A percentile compares a stretch with the other conserved stretches of the same genome.
Conservation (phyloP, 2,113 vertebrate species). For the Passer domesticus region DNA sequence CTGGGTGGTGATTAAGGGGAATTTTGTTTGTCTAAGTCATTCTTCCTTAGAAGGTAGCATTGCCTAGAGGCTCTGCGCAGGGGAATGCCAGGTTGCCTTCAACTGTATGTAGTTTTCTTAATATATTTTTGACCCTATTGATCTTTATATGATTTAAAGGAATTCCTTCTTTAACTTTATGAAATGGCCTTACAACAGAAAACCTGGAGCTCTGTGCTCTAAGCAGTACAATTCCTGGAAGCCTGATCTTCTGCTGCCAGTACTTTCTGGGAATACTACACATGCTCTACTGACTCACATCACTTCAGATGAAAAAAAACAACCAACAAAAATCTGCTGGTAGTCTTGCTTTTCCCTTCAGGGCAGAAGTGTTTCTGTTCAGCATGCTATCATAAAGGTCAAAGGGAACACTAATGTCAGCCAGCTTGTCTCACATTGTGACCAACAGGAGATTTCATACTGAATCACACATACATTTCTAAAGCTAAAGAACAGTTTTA, state of each 20-base stretch:
- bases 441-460: not conserved
- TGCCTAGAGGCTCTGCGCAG: not conserved
- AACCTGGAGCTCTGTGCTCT: not conserved
- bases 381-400: not conserved
- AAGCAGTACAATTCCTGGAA: constrained; percentile 20
- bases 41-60: not conserved
- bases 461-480: not conserved
- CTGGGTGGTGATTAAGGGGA: not conserved
- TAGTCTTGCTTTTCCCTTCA: not conserved
- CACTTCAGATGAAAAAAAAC: not conserved
- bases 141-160: not conserved
- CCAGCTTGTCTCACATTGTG: not conserved
- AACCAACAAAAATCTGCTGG: not conserved
- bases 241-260: not conserved
- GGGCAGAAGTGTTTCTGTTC: not conserved
- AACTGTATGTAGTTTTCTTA: accelerated
- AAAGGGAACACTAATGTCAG: not conserved
- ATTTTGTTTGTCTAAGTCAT: not conserved
- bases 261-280: constrained; percentile 9
- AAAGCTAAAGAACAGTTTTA: not conserved
- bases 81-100: not conserved
- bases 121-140: not conserved
- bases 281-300: not conserved
- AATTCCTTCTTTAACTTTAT: not conserved
- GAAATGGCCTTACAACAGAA: not conserved